Evolutionary conservation across 2,888 invertebrate species (phyloP).

Genomic region (Drosophila nr. perissopoda): DNA sequence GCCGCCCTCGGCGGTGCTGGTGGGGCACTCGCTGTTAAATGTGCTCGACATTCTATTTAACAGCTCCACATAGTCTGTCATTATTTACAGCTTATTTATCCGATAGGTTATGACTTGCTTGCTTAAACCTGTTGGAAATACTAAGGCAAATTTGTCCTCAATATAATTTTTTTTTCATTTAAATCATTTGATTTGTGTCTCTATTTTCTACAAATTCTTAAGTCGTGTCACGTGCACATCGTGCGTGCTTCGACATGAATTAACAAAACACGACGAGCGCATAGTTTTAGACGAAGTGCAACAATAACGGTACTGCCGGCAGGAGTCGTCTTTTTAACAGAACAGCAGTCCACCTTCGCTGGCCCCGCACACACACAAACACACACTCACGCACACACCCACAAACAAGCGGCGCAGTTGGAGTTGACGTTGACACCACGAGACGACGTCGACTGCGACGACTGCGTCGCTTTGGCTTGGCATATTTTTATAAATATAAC

Average conservation of each 20-base stretch:
- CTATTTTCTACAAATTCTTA: background rate
- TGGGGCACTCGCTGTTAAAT: constrained; percentile 82
- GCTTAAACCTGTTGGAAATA: background rate
- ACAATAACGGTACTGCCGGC: constrained; percentile 23
- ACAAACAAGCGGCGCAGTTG: constrained; percentile 43
- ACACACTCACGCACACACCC: constrained; percentile 17
- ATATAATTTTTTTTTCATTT: background rate
- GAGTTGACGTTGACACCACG: constrained; percentile 61
- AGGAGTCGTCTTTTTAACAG: constrained; percentile 42
- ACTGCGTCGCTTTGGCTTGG: constrained; percentile 30
- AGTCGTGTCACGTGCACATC: constrained; percentile 5
- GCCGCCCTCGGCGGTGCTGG: constrained; percentile 77
- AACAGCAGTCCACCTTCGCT: constrained; percentile 36
- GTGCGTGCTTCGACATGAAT: constrained; percentile 7
- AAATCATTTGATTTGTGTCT: background rate
- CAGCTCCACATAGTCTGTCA: constrained; percentile 83
- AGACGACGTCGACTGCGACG: constrained; percentile 43
- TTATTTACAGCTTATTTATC: constrained; percentile 22
- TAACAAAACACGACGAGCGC: constrained; percentile 1
- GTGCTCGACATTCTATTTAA: constrained; percentile 83
- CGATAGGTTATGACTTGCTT: background rate
- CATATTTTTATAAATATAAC: constrained; percentile 46
- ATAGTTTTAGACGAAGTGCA: constrained; percentile 7
- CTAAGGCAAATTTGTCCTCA: background rate
- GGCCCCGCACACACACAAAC: constrained; percentile 38